phyloP scores from a whole-genome alignment of 1,140 invertebrate species.

The Varroa destructor region DNA sequence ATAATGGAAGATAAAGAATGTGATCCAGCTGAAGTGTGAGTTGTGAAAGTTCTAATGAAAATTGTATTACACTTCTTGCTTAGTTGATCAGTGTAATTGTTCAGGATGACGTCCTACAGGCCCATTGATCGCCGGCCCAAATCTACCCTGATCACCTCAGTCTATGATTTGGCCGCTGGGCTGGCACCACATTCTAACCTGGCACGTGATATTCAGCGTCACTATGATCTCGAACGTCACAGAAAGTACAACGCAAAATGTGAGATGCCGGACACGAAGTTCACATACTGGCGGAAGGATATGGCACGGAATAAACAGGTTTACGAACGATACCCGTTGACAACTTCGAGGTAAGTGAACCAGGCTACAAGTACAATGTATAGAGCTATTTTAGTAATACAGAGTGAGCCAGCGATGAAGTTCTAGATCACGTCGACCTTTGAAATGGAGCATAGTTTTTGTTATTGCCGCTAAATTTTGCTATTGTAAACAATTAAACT shows the following conservation, averaged over 20 bases:
- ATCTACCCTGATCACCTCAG: slow-evolving; percentile 10
- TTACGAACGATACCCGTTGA: slow-evolving; percentile 22
- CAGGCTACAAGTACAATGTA: neutral
- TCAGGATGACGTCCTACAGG: slow-evolving; percentile 15
- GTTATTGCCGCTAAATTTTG: neutral
- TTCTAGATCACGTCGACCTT: no score
- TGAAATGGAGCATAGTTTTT: no score
- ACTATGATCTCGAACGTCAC: slow-evolving; percentile 11
- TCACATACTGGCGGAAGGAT: slow-evolving; percentile 22
- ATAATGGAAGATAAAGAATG: no score
- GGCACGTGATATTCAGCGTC: slow-evolving; percentile 15
- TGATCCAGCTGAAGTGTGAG: no score
- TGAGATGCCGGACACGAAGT: slow-evolving; percentile 25
- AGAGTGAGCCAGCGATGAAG: neutral
- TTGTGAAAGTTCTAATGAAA: no score
- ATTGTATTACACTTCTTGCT: no score
- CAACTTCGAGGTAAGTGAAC: slow-evolving; percentile 3
- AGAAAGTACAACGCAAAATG: slow-evolving; percentile 22
- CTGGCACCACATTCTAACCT: slow-evolving; percentile 6
- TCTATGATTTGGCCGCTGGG: slow-evolving; percentile 15
- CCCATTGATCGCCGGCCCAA: slow-evolving; percentile 21
- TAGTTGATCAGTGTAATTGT: no score
- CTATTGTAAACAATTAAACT: neutral
- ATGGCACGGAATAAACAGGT: neutral
- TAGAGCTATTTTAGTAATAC: neutral